Evolutionary conservation across 2,888 invertebrate species (phyloP).

Genomic region (Apantesis nais): DNA sequence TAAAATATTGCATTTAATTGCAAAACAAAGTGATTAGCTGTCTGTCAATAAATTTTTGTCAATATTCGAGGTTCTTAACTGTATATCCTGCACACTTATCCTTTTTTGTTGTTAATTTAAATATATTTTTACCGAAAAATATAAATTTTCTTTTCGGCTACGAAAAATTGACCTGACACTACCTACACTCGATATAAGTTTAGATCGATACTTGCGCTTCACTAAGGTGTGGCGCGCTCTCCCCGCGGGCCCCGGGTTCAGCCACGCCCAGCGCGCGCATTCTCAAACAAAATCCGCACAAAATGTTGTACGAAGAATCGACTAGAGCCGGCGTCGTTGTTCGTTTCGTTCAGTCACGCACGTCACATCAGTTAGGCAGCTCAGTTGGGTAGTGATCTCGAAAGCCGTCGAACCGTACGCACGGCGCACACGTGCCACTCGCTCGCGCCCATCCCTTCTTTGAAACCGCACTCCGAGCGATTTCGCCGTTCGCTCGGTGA

Average conservation of each 20-base stretch:
- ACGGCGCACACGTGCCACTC: constrained; percentile 76
- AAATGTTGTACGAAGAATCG: constrained; percentile 72
- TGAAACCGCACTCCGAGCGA: constrained; percentile 56
- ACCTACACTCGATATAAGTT: constrained; percentile 52
- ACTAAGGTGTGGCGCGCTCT: constrained; percentile 66
- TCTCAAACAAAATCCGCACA: constrained; percentile 76
- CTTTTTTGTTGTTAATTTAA: neutral
- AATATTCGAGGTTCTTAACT: neutral
- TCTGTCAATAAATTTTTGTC: no score
- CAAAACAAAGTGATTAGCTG: no score
- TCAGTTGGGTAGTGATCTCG: constrained; percentile 76
- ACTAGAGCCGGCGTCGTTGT: constrained; percentile 62
- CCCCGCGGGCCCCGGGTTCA: constrained; percentile 71
- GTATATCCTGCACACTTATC: neutral
- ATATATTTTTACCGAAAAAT: no score
- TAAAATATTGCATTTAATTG: no score
- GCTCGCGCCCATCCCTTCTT: constrained; percentile 65
- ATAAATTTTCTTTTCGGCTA: neutral
- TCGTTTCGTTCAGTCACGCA: constrained; percentile 71
- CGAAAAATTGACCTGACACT: neutral
- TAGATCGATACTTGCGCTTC: constrained; percentile 67
- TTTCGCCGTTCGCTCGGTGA: constrained; percentile 61
- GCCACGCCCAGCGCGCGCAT: constrained; percentile 82
- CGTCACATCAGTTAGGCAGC: constrained; percentile 62
- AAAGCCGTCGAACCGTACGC: constrained; percentile 71